Evolutionary conservation across 30 jellyfish, hydroid and myxozoan genomes (phyloP).

Genomic region (Aurelia aurita complex sp. Pacific): DNA sequence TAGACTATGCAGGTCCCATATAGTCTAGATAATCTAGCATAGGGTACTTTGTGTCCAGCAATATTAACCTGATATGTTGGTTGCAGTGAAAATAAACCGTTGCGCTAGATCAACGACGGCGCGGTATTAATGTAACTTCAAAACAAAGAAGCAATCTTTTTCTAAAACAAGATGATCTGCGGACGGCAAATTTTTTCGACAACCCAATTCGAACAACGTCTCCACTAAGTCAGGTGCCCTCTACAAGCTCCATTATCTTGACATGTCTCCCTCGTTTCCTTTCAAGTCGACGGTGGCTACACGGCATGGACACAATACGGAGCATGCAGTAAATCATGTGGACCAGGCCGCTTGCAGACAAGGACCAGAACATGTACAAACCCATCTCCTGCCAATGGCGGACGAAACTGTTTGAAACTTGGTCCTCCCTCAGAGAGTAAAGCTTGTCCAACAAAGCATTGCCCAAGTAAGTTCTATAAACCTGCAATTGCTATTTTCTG

Average conservation of each 20-base stretch:
- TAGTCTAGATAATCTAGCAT: too few relatives aligned
- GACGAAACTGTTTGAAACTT: slow-evolving; percentile 12
- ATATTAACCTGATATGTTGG: too few relatives aligned
- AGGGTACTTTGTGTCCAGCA: too few relatives aligned
- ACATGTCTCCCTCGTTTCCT: neutral
- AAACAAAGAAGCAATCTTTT: too few relatives aligned
- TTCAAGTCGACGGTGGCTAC: slow-evolving; percentile 42
- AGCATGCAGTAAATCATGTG: slow-evolving; percentile 36
- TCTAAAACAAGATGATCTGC: too few relatives aligned
- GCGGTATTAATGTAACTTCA: too few relatives aligned
- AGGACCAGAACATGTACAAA: slow-evolving; percentile 42
- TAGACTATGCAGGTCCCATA: too few relatives aligned
- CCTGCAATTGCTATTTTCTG: neutral
- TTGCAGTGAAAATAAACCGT: too few relatives aligned
- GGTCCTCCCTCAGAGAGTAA: slow-evolving; percentile 24
- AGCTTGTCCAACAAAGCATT: slow-evolving; percentile 16
- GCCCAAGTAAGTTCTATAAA: slow-evolving; percentile 27
- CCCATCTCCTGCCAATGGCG: slow-evolving; percentile 51
- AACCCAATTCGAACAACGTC: too few relatives aligned
- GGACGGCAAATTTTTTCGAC: too few relatives aligned
- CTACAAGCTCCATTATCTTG: neutral
- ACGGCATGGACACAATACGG: slow-evolving; percentile 19
- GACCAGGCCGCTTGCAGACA: slow-evolving; percentile 17
- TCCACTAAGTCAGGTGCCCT: neutral
- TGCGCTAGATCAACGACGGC: too few relatives aligned